Percentiles rank a stretch among this genome's conserved stretches.
Conservation (phyloP, 2,888 invertebrate species). For the Brachypterus glaber region DNA sequence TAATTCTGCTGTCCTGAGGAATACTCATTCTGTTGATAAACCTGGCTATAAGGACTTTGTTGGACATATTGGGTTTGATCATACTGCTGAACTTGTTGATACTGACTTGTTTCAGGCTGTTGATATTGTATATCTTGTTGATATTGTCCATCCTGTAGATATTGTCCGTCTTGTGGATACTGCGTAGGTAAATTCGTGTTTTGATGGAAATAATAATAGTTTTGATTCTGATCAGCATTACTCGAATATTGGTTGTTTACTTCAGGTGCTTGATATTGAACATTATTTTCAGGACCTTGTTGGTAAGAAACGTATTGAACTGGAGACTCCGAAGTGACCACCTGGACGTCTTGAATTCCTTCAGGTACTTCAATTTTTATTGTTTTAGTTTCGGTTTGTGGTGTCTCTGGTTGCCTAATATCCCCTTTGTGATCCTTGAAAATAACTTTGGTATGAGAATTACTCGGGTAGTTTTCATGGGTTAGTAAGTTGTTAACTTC, state of each 20-base stretch:
- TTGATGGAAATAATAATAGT: conserved; percentile 10
- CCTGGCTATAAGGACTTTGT: neutral
- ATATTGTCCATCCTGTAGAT: conserved; percentile 10
- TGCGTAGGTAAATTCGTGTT: neutral
- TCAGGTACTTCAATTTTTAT: conserved; percentile 20
- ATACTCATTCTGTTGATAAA: neutral
- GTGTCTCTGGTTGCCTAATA: conserved; percentile 11
- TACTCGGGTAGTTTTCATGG: conserved; percentile 50
- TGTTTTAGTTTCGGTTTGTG: conserved; percentile 17
- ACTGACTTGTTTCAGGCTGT: conserved; percentile 2
- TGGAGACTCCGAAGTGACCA: conserved; percentile 20
- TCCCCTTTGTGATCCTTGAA: conserved; percentile 29
- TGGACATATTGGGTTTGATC: conserved; percentile 7
- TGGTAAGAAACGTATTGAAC: conserved; percentile 2
- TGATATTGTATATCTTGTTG: conserved; percentile 11
- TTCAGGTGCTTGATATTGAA: conserved; percentile 9
- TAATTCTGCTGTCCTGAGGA: conserved; percentile 24
- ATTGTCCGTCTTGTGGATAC: conserved; percentile 4
- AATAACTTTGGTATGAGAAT: conserved; percentile 49
- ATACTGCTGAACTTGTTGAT: conserved; percentile 10
- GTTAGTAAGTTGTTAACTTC: conserved; percentile 32
- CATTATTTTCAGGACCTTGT: conserved; percentile 8
- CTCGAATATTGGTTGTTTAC: conserved; percentile 5
- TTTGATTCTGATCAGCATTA: conserved; percentile 10
- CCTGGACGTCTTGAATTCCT: conserved; percentile 19